Evolutionary conservation across 2,888 invertebrate genomes (phyloP).

Genomic region (Caenorhabditis sinica): DNA sequence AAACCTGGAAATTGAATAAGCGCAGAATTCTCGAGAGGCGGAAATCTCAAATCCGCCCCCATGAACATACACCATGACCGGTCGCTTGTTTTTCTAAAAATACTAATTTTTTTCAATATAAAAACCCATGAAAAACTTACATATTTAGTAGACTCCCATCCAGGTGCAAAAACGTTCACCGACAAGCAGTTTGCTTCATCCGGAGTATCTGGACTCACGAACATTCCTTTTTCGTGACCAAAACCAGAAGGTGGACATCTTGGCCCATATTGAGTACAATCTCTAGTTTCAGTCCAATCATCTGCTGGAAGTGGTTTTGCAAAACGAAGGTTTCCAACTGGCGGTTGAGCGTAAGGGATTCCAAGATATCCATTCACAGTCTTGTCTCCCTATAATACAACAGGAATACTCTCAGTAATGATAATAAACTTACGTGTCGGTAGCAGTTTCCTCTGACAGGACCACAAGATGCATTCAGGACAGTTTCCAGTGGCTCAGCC

Average conservation of each 20-base stretch:
- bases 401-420: background rate
- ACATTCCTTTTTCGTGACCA: slow-evolving; percentile 17
- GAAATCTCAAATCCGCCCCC: slow-evolving; percentile 43
- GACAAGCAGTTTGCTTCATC: slow-evolving; percentile 27
- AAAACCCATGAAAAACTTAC: too few species aligned
- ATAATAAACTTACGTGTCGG: slow-evolving; percentile 22
- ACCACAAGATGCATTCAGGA: slow-evolving; percentile 44
- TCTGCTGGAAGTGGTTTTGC: slow-evolving; percentile 47
- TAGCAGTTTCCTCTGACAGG: slow-evolving; percentile 48
- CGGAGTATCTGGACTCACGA: slow-evolving; percentile 8
- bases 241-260: slow-evolving; percentile 44
- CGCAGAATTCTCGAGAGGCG: slow-evolving; percentile 36
- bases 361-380: slow-evolving; percentile 48
- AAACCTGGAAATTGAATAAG: slow-evolving; percentile 52
- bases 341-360: slow-evolving; percentile 48
- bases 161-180: slow-evolving; percentile 41
- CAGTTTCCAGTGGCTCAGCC: slow-evolving; percentile 16
- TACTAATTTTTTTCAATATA: background rate
- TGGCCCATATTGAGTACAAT: slow-evolving; percentile 51
- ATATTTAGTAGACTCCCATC: slow-evolving; percentile 25
- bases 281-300: slow-evolving; percentile 44
- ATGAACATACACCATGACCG: slow-evolving; percentile 40
- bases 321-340: slow-evolving; percentile 43
- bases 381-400: slow-evolving; percentile 34
- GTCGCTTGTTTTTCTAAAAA: slow-evolving; percentile 33